Evolutionary conservation across 2,113 vertebrate species (phyloP), one percentile per base, ranked within the genome.

Genomic region (Romanogobio albipinnatus): DNA sequence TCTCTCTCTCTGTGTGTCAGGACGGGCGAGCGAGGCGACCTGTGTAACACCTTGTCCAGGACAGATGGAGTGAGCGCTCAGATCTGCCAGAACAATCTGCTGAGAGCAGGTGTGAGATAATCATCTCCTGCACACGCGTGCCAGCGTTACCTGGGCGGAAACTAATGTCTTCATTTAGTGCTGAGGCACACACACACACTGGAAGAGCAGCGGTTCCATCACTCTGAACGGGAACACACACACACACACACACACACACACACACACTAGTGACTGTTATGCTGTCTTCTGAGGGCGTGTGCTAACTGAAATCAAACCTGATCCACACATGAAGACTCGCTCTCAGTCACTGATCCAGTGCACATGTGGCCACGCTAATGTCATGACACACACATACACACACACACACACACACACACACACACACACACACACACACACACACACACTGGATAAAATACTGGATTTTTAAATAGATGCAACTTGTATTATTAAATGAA

Each of bases 1-100:
- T 77, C 71, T 71, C 47, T 73, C 29, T 68, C 51, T 85, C 76
- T 93, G 85, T 87, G 36, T 39, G 36, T 39, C 87, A 45, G 86
- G 91, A 91, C 88, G 88, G 87, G 89, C 88, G 89, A 89, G 79
- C 88, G 91, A 93, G 92, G 90, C 96, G 95, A 97, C 96, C 96
- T 95, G 95, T 90, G 93, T 94, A 94, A 91, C 96, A 96, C 96
- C 97, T 97, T 97, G 94, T 94, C 88, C 88, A 90, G 94, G 95
- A 95, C 96, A 98, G 96, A 97, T 98, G 91, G 95, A 94, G 93
- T 92, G 94, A 95, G 93, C 93, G 93, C 93, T 83, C 92, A 93
- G 96, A 95, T 95, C 96, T 96, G 96, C 95, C 95, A 96, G 95
- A 96, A 94, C 96, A 97, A 97, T 97, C 96, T 98, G 96, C 94